These are phyloP conservation scores for Aphrophora alni DNA, from an alignment of 2,888 invertebrate genomes.

Conservation along the genomic window DNA sequence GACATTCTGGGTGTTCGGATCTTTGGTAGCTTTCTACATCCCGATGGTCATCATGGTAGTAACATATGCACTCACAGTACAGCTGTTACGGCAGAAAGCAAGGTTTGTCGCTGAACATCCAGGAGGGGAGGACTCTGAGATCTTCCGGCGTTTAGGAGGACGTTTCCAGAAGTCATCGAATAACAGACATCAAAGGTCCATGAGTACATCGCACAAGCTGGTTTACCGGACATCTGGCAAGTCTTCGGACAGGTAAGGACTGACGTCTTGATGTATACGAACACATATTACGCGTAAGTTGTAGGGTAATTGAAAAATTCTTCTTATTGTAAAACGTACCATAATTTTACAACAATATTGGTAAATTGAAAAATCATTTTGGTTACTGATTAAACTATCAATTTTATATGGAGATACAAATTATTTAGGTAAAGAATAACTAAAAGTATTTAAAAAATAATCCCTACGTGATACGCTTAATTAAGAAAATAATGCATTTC, in stretches of 20 bases:
- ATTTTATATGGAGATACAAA: too few relatives aligned
- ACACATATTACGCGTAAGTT: too few relatives aligned
- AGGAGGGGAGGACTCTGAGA: conserved; percentile 61
- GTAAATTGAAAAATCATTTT: too few relatives aligned
- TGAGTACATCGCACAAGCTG: conserved; percentile 42
- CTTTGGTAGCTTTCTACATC: conserved; percentile 92
- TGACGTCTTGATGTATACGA: too few relatives aligned
- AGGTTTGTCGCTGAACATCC: conserved; percentile 72
- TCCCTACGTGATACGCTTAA: too few relatives aligned
- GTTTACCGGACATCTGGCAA: conserved; percentile 46
- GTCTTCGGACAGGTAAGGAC: conserved; percentile 43
- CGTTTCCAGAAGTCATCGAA: conserved; percentile 54
- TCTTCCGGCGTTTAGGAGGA: conserved; percentile 57
- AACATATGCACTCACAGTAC: conserved; percentile 88
- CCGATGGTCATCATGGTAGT: conserved; percentile 95
- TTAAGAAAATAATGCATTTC: too few relatives aligned
- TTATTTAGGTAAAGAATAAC: too few relatives aligned
- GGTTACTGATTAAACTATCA: too few relatives aligned
- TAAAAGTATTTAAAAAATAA: too few relatives aligned
- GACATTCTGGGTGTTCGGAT: conserved; percentile 89
- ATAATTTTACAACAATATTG: too few relatives aligned
- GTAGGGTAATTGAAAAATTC: too few relatives aligned
- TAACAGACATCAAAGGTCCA: conserved; percentile 38
- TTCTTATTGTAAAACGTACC: too few relatives aligned
- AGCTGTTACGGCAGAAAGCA: conserved; percentile 81